phyloP scores from a whole-genome alignment of 2,888 invertebrate genomes.

The Drosophila peninsularis region DNA sequence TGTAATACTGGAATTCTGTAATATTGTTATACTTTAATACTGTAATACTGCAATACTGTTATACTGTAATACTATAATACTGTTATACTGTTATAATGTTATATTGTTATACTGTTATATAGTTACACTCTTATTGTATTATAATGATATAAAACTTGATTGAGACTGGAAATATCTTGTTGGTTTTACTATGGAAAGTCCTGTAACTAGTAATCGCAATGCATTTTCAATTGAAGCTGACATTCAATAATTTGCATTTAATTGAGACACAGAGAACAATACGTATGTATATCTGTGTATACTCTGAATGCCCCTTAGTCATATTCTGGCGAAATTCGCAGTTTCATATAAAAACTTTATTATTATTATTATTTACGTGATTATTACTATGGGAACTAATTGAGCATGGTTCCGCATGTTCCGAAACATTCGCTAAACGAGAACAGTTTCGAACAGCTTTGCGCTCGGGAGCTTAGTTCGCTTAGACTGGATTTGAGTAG shows the following conservation, averaged over 20 bases:
- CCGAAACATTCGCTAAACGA: slow-evolving; percentile 8
- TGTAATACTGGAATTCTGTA: too few species aligned
- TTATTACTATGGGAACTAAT: slow-evolving; percentile 26
- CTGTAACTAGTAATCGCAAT: neutral
- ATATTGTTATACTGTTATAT: neutral
- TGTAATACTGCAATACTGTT: too few species aligned
- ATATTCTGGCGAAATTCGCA: slow-evolving; percentile 29
- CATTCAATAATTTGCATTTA: neutral
- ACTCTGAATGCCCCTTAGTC: slow-evolving; percentile 16
- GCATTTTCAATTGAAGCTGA: neutral
- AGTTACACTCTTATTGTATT: too few species aligned
- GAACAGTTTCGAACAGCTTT: slow-evolving; percentile 6
- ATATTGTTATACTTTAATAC: too few species aligned
- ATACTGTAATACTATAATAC: too few species aligned
- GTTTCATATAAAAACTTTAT: slow-evolving; percentile 25
- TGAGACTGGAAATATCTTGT: neutral
- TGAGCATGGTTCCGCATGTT: slow-evolving; percentile 39
- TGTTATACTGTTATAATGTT: too few species aligned
- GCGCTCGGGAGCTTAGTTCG: neutral
- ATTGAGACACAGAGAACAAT: slow-evolving; percentile 1
- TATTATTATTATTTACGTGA: slow-evolving; percentile 10
- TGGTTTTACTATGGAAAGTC: neutral
- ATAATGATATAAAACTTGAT: neutral
- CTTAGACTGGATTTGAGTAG: neutral
- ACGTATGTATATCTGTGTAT: neutral